Evolutionary conservation across 2,113 vertebrate genomes (phyloP), one percentile per base, ranked within the genome.

Genomic region (Callorhinus ursinus): DNA sequence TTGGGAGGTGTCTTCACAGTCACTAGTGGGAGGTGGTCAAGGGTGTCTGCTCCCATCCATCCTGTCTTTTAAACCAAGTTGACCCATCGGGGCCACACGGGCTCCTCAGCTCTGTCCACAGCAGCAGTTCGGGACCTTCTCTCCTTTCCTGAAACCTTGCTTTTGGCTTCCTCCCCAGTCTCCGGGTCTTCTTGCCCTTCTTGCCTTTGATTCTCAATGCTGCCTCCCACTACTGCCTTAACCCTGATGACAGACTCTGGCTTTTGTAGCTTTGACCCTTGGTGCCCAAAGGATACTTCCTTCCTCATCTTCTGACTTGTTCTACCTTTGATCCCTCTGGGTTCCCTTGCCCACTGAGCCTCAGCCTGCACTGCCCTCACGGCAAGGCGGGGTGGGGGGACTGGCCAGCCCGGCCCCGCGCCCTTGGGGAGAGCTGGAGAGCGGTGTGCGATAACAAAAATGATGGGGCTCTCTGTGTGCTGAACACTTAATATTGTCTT

Each of bases 321-420:
- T 96, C 39, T 49, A 36, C 13, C 72, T 65, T 36, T 53, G 84
- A 36, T n/a, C 36, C 79, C 46, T 24, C 36, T 15, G 65, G 76
- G 21, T 51, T 39, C 21, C 15, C 86, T 95, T 0, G 0, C 3
- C 51, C 19, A 2, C n/a, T 6, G 51, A 46, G 67, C 28, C 49
- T 21, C 5, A 0, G 14, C 33, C 69, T 24, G 11, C 33, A 39
- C 24, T 7, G 49, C 82, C 10, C 63, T 46, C 22, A 39, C 18
- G 15, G 59, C 21, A 31, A 0, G 9, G 19, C 49, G 2, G 28
- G 36, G 36, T 36, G 36, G 9, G 13, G 0, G 6, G 46, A 9
- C 33, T 5, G 19, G 42, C 19, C 21, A 21, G 22, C 63, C 63
- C 6, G 1, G 22, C 28, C 33, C 28, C 26, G 13, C 9, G 16